Conservation (phyloP, 2,113 vertebrate genomes). For the Oryzias celebensis region DNA sequence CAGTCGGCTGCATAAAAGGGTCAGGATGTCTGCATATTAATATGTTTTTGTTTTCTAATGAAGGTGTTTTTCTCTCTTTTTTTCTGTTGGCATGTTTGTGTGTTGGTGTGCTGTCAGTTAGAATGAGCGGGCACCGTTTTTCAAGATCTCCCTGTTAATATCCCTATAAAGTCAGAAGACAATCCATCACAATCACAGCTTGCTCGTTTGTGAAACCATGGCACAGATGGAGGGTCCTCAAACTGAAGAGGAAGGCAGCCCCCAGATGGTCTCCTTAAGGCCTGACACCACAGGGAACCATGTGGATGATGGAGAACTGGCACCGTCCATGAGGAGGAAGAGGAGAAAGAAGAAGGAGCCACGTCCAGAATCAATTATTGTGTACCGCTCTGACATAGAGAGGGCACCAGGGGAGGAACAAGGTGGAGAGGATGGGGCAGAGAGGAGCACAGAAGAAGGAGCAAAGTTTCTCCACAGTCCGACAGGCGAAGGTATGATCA, state of each 20-base stretch:
- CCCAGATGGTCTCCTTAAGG: conserved; percentile 70
- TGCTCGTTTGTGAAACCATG: conserved; percentile 49
- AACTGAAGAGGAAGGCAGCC: conserved; percentile 70
- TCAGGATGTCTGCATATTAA: conserved; percentile 23
- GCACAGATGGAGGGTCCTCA: conserved; percentile 67
- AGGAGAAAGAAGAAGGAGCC: conserved; percentile 88
- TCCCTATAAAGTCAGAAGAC: conserved; percentile 3
- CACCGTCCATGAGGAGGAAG: conserved; percentile 82
- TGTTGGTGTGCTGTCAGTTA: conserved; percentile 1
- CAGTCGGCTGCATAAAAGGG: conserved; percentile 31
- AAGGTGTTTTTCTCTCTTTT: conserved; percentile 4
- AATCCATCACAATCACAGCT: conserved; percentile 3
- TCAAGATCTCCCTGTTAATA: conserved; percentile 11
- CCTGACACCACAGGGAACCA: conserved; percentile 71
- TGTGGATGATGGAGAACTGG: conserved; percentile 81
- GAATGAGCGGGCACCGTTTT: conserved; percentile 15
- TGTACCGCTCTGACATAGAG: conserved; percentile 90
- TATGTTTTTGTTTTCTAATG: conserved; percentile 12
- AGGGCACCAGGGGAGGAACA: conserved; percentile 82
- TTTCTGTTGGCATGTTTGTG: neutral
- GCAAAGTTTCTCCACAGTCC: conserved; percentile 89
- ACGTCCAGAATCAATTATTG: conserved; percentile 92
- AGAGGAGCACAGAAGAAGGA: conserved; percentile 84
- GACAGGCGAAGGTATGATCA: conserved; percentile 80
- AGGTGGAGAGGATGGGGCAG: conserved; percentile 80